A percentile compares a stretch with the other conserved stretches of the same genome.
Conservation (phyloP, 2,888 invertebrate genomes). For the Elegia similella region DNA sequence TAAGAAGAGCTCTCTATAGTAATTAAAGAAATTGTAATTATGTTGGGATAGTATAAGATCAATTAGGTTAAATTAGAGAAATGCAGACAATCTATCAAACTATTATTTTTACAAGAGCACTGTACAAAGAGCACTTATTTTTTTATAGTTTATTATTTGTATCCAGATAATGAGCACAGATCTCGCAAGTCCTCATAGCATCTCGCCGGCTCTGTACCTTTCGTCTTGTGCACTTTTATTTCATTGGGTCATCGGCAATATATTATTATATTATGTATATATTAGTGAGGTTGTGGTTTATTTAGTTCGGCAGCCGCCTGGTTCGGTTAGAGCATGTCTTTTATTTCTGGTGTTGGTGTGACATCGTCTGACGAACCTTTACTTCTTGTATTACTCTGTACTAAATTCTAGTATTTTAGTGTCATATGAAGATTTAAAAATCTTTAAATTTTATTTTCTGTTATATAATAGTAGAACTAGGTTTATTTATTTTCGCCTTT, state of each 20-base stretch:
- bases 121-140: too few species aligned
- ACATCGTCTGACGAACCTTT: slow-evolving; percentile 60
- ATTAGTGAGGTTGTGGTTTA: slow-evolving; percentile 53
- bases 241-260: slow-evolving; percentile 50
- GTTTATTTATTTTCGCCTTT: background rate
- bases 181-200: slow-evolving; percentile 22
- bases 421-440: background rate
- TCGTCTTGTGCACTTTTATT: slow-evolving; percentile 65
- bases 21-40: too few species aligned
- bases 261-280: slow-evolving; percentile 42
- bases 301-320: slow-evolving; percentile 32
- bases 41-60: too few species aligned
- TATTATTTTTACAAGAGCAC: too few species aligned
- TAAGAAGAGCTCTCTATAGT: too few species aligned
- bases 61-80: too few species aligned
- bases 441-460: background rate
- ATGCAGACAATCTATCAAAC: too few species aligned
- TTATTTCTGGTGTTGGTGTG: slow-evolving; percentile 72
- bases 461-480: background rate
- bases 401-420: slow-evolving; percentile 19
- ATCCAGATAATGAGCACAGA: background rate
- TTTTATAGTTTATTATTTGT: too few species aligned
- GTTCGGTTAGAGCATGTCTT: slow-evolving; percentile 49
- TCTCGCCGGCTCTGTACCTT: slow-evolving; percentile 46
- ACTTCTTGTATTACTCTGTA: slow-evolving; percentile 28